phyloP scores from a whole-genome alignment of 1,140 invertebrate genomes.

The Stegodyphus mimosarum region DNA sequence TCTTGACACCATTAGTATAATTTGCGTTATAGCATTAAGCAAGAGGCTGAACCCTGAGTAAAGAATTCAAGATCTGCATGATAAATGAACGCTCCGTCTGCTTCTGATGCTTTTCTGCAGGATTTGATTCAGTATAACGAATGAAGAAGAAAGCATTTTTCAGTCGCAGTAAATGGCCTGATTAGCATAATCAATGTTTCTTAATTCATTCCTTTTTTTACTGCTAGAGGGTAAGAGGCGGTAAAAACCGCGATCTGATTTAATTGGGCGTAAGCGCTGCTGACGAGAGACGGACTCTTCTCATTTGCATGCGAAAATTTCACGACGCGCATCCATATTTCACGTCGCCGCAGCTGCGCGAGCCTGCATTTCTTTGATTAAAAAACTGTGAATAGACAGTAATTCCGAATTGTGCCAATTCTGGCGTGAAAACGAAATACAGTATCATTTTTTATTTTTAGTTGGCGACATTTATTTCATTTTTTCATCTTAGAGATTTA shows the following conservation, averaged over 20 bases:
- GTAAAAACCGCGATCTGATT: constrained; percentile 12
- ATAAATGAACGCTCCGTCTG: too few species aligned
- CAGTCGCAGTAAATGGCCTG: constrained; percentile 8
- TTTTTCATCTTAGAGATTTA: too few species aligned
- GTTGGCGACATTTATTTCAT: too few species aligned
- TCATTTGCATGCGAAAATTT: constrained; percentile 7
- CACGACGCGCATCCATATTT: not conserved
- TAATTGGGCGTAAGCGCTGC: constrained; percentile 1
- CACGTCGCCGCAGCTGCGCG: not conserved
- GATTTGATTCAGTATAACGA: not conserved
- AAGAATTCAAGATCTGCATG: too few species aligned
- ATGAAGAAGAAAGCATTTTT: constrained; percentile 8
- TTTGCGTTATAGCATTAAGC: too few species aligned
- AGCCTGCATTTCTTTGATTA: not conserved
- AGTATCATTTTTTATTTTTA: too few species aligned
- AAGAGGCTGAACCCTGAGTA: too few species aligned
- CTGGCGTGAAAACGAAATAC: too few species aligned
- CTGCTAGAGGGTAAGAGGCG: not conserved
- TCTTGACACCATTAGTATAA: too few species aligned
- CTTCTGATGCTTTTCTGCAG: not conserved
- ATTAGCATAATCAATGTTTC: constrained; percentile 21
- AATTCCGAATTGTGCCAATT: too few species aligned
- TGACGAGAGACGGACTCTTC: not conserved
- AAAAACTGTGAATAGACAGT: not conserved
- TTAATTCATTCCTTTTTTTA: constrained; percentile 1